Base-by-base conservation (phyloP, 2,888 invertebrate genomes). In the Agriotes lineatus region DNA sequence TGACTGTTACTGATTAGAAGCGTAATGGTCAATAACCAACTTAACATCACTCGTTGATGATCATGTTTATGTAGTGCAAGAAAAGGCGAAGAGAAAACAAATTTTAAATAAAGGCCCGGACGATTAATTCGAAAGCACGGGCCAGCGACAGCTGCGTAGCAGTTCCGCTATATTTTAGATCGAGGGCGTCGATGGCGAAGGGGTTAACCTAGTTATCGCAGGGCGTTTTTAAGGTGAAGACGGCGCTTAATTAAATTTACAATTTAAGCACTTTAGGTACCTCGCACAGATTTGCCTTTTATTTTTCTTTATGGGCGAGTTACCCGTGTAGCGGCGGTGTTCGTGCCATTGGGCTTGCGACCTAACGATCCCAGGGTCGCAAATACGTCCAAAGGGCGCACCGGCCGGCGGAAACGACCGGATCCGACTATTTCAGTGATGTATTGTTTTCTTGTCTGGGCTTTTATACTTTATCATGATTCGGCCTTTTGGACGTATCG, bases 401-500 rank as follows among this genome's bases (percentile, higher is more conserved):
- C 66, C 64, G 54, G 61, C 64, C 67, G 60, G 19, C 50, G 48
- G 57, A 71, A 65, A 67, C 67, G 64, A 68, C 65, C 65, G 50
- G 52, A 62, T 70, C 67, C 45, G 59, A 59, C 63, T 60, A 48
- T 59, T 67, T 48, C 63, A 48, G 25, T 68, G 63, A 68, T 61
- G 50, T 61, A 68, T 68, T 68, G 65, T 71, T 71, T 67, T 62
- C 63, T 67, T 67, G 69, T 69, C 61, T 60, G 14, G 42, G 66
- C 61, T 69, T 66, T 70, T 70, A 62, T 54, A 66, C 52, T 67
- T 70, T 70, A 61, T 70, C 67, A 70, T 67, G 62, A 67, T 62
- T 66, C 57, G 25, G 39, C 67, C 48, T 25, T 60, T 60, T 54
- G 50, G 52, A 50, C 37, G 52, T 52, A 52, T 66, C 66, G 42